Conservation (phyloP, 2,113 vertebrate genomes). For the Monarcha castaneiventris region DNA sequence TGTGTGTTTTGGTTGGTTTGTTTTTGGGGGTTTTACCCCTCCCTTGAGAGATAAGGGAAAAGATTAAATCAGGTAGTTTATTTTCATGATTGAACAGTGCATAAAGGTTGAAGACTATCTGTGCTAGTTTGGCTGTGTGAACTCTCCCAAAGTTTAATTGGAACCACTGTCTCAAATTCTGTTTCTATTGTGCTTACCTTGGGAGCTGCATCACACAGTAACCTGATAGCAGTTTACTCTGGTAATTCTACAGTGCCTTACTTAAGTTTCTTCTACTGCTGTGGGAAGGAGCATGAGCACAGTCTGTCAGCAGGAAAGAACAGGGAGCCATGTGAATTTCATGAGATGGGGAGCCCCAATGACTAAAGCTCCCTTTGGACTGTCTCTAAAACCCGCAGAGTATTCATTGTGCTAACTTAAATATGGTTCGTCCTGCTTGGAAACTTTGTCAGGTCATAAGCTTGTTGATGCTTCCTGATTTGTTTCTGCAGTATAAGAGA, state of each 20-base stretch:
- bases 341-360: background rate
- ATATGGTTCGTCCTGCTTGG: background rate
- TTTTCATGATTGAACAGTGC: background rate
- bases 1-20: background rate
- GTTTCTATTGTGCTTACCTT: background rate
- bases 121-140: background rate
- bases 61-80: background rate
- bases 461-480: background rate
- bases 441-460: background rate
- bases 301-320: background rate
- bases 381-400: background rate
- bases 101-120: background rate
- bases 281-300: background rate
- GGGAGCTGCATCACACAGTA: background rate
- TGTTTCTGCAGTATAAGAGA: background rate
- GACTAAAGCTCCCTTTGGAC: background rate
- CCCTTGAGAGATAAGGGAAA: background rate
- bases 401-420: background rate
- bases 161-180: background rate
- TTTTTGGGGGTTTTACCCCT: rapidly evolving
- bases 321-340: background rate
- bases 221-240: background rate
- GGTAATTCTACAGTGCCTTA: background rate
- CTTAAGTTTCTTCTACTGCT: background rate
- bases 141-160: background rate